Base-by-base conservation (phyloP, 92 coral and sea anemone genomes). In the Micromussa lordhowensis region DNA sequence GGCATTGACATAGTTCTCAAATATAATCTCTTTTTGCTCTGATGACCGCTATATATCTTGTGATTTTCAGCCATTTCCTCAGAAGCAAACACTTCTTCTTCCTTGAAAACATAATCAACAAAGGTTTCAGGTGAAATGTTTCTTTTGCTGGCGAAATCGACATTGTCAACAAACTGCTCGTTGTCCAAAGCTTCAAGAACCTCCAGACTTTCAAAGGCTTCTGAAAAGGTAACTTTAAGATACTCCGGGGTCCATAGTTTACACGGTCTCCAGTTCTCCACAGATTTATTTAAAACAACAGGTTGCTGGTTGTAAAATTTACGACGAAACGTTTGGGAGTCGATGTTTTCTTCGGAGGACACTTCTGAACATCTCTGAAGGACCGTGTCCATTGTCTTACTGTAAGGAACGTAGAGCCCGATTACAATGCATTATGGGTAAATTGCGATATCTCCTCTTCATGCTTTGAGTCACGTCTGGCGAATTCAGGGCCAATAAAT, bases 1-100 rank as follows among this genome's bases (percentile, higher is more conserved):
- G 93, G 91, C 93, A 91, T 91, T 34, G 93, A 59, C 77, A 44
- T n/a, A 21, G 93, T 85, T 91, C 93, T 75, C 79, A 91, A 77
- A 82, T 91, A 91, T 10, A 87, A 49, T 30, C 80, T 87, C 75
- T 82, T 80, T 59, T 36, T 77, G 59, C 48, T 58, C 0, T 6
- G 54, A 75, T 19, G 13, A 15, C 15, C 10, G 55, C 13, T 1
- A 40, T 48, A 32, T 13, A 44, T 75, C 35, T 17, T 49, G 16
- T 19, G 18, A 53, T 58, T 57, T 58, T 80, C 83, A 32, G 54
- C 70, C 70, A 14, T 58, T 24, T 58, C 54, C 22, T 26, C 66
- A 78, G 66, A 55, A 14, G 51, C 24, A 48, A 78, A 31, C 53
- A 30, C 53, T 12, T 68, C 75, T 24, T 57, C 53, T 16, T 21